These are phyloP conservation scores for Phaethornis superciliosus DNA, from an alignment of 2,113 vertebrate species.

Conservation along the genomic window DNA sequence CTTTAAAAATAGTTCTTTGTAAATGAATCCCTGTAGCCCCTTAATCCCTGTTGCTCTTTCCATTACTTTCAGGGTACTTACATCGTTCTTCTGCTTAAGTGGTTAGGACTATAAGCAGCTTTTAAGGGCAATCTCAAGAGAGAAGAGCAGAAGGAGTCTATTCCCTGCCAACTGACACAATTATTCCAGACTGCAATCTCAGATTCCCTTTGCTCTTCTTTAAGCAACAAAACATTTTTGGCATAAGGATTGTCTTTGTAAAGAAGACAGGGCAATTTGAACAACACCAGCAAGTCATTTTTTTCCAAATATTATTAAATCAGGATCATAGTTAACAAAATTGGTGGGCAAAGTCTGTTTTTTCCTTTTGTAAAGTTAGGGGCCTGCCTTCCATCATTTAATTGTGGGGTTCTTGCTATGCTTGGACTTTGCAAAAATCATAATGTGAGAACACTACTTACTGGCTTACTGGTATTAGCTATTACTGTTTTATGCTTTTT, in stretches of 20 bases:
- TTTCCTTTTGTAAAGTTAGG: background rate
- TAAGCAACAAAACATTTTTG: background rate
- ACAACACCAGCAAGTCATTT: background rate
- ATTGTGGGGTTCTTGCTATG: background rate
- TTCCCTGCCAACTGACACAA: background rate
- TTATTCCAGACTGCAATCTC: background rate
- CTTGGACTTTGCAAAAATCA: background rate
- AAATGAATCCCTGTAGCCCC: slow-evolving; percentile 13
- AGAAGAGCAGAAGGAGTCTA: background rate
- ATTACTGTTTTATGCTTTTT: background rate
- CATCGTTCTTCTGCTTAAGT: slow-evolving; percentile 50
- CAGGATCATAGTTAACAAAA: background rate
- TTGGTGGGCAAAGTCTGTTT: background rate
- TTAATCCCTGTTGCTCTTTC: slow-evolving; percentile 61
- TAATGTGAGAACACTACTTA: background rate
- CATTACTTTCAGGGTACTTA: slow-evolving; percentile 54
- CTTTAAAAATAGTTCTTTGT: slow-evolving; percentile 45
- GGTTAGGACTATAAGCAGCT: slow-evolving; percentile 60
- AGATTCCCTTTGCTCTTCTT: background rate
- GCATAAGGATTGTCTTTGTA: background rate
- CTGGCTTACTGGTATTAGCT: background rate
- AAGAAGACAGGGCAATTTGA: background rate
- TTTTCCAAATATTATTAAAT: background rate
- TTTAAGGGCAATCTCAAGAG: slow-evolving; percentile 55
- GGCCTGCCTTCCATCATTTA: background rate